Conservation (phyloP, 2,113 vertebrate species). For the Puntigrus tetrazona region DNA sequence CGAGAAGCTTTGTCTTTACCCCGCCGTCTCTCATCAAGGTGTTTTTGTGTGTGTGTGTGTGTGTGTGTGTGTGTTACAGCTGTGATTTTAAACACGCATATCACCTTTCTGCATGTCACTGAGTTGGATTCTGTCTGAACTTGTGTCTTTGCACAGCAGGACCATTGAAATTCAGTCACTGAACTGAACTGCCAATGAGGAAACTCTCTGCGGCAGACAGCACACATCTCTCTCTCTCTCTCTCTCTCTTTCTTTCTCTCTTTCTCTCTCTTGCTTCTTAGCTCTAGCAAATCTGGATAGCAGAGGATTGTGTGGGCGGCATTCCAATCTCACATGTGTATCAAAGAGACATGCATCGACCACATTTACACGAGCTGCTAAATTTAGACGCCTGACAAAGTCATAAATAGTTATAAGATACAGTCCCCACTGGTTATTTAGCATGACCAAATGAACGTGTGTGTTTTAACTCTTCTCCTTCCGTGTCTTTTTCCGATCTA, state of each 20-base stretch:
- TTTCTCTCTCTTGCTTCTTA: conserved; percentile 34
- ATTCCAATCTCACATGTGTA: conserved; percentile 69
- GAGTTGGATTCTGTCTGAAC: conserved; percentile 31
- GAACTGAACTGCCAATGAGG: conserved; percentile 53
- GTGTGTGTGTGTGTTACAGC: too few relatives aligned
- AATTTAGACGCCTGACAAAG: conserved; percentile 61
- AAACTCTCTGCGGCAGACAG: conserved; percentile 64
- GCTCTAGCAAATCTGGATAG: conserved; percentile 53
- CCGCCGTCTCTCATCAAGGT: neutral
- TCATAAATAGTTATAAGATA: conserved; percentile 54
- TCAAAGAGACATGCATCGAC: conserved; percentile 66
- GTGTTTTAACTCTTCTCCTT: neutral
- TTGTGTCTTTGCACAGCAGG: conserved; percentile 11
- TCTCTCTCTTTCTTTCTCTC: neutral
- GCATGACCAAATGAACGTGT: neutral
- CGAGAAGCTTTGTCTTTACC: neutral
- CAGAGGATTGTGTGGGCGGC: conserved; percentile 61
- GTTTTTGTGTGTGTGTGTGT: too few relatives aligned
- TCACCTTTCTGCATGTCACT: neutral
- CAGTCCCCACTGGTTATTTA: conserved; percentile 22
- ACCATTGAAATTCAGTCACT: conserved; percentile 1
- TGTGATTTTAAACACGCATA: neutral
- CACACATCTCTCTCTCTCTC: conserved; percentile 30
- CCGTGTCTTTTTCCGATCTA: neutral
- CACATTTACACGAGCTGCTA: conserved; percentile 62